phyloP scores from a whole-genome alignment of 2,888 invertebrate genomes.

The Phrixothrix hirtus region DNA sequence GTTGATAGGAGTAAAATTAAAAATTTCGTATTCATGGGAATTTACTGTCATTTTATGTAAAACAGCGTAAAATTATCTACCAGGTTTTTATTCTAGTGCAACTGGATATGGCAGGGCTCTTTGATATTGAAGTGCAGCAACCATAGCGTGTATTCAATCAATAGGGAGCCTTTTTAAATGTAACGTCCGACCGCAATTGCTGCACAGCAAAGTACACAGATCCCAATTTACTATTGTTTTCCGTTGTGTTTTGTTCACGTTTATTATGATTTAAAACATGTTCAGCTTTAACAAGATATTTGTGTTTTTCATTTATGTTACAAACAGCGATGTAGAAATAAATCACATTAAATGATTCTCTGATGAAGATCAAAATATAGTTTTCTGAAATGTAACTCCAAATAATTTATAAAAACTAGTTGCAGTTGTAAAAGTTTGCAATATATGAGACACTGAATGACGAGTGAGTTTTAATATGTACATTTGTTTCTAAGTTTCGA shows the following conservation, averaged over 20 bases:
- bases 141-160: slow-evolving; percentile 21
- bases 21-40: slow-evolving; percentile 19
- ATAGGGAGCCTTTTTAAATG: slow-evolving; percentile 18
- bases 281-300: slow-evolving; percentile 9
- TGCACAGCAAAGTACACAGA: slow-evolving; percentile 11
- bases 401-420: no score
- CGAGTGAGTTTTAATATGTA: no score
- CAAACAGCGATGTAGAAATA: no score
- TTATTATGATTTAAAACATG: slow-evolving; percentile 12
- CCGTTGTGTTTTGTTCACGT: slow-evolving; percentile 9
- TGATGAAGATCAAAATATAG: no score
- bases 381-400: no score
- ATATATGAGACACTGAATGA: no score
- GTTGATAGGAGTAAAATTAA: slow-evolving; percentile 23
- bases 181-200: slow-evolving; percentile 11
- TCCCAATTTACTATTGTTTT: slow-evolving; percentile 17
- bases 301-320: not conserved
- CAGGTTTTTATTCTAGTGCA: slow-evolving; percentile 8
- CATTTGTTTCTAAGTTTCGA: no score
- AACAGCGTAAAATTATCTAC: slow-evolving; percentile 18
- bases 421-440: no score
- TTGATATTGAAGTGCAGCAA: slow-evolving; percentile 24
- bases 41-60: slow-evolving; percentile 26
- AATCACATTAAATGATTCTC: no score
- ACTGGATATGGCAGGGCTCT: slow-evolving; percentile 14